Evolutionary conservation across 2,113 vertebrate species (phyloP).

Genomic region (Pachypanchax playfairii): DNA sequence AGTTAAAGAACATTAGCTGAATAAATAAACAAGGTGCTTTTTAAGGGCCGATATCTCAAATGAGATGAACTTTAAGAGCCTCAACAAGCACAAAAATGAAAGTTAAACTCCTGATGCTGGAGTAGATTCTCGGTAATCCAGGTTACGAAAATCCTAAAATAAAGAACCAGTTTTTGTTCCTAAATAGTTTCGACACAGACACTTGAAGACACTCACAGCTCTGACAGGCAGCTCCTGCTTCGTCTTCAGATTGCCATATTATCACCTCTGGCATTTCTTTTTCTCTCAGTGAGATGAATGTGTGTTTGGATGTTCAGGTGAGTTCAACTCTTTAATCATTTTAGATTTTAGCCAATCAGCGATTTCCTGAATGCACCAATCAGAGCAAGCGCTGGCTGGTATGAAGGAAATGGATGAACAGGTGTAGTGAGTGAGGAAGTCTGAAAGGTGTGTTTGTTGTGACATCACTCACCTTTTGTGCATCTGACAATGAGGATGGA

Average conservation of each 20-base stretch:
- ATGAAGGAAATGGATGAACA: slow-evolving; percentile 24
- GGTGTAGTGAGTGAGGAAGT: slow-evolving; percentile 29
- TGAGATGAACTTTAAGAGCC: too few species aligned
- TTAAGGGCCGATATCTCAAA: too few species aligned
- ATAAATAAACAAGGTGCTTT: too few species aligned
- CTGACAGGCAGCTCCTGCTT: slow-evolving; percentile 27
- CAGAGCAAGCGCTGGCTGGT: slow-evolving; percentile 5
- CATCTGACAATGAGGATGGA: slow-evolving; percentile 21
- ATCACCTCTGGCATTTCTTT: slow-evolving; percentile 8
- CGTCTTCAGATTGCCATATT: slow-evolving; percentile 27
- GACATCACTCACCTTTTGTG: slow-evolving; percentile 33
- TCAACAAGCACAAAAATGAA: too few species aligned
- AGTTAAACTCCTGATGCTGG: too few species aligned
- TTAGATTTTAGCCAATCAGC: slow-evolving; percentile 39
- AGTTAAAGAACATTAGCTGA: too few species aligned
- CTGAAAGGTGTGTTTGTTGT: slow-evolving; percentile 46
- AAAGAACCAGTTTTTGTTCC: too few species aligned
- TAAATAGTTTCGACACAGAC: background rate
- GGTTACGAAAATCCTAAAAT: too few species aligned
- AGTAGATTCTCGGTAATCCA: too few species aligned
- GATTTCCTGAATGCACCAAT: slow-evolving; percentile 35
- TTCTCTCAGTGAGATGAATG: background rate
- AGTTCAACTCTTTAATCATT: background rate
- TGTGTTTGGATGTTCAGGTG: background rate
- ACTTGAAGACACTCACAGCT: slow-evolving; percentile 39